A percentile compares a stretch with the other conserved stretches of the same genome.
phyloP scores from a whole-genome alignment of 2,888 invertebrate species.

The Lottia gigantea region DNA sequence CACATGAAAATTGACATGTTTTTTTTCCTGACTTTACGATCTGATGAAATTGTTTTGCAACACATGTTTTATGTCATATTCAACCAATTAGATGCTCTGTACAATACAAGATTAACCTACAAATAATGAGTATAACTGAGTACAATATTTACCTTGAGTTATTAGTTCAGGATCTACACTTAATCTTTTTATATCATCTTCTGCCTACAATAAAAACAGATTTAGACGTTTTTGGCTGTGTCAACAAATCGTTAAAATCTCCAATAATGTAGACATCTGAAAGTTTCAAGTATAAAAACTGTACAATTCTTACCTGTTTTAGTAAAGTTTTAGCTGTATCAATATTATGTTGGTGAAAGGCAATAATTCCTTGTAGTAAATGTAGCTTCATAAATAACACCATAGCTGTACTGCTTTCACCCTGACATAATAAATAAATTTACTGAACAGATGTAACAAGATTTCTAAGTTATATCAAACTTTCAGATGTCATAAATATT shows the following conservation, averaged over 20 bases:
- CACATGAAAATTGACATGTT: too few species aligned
- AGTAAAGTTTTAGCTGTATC: constrained; percentile 75
- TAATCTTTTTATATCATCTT: constrained; percentile 75
- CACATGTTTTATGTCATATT: background rate
- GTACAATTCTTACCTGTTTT: constrained; percentile 53
- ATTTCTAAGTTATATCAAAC: too few species aligned
- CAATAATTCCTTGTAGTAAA: constrained; percentile 82
- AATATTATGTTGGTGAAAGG: constrained; percentile 81
- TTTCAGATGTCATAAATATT: constrained; percentile 6
- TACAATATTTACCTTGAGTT: constrained; percentile 48
- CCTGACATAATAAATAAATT: constrained; percentile 33
- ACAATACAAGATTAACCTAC: too few species aligned
- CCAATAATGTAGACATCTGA: too few species aligned
- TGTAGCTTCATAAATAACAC: constrained; percentile 82
- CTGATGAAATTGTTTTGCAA: too few species aligned
- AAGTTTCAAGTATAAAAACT: too few species aligned
- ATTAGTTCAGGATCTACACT: constrained; percentile 75
- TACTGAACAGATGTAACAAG: background rate
- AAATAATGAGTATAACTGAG: too few species aligned
- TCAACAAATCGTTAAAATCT: too few species aligned
- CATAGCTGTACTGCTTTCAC: constrained; percentile 71
- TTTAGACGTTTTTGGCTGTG: too few species aligned
- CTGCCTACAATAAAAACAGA: constrained; percentile 69
- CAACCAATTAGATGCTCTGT: too few species aligned
- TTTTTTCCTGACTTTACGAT: too few species aligned